Evolutionary conservation across 2,797 vertebrate species (phyloP).

Genomic region (Sebastes paucispinis): DNA sequence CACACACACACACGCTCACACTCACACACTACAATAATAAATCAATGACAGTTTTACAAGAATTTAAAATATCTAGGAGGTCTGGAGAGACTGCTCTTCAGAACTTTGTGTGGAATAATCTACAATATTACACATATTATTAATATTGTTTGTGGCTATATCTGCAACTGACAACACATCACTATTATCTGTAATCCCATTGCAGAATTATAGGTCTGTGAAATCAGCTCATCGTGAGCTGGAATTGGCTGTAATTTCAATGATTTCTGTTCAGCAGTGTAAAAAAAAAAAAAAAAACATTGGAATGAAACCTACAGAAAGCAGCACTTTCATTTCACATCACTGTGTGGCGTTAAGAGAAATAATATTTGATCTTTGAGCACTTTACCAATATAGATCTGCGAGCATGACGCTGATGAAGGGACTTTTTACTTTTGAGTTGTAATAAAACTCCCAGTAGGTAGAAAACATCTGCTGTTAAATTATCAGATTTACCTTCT

Average conservation of each 20-base stretch:
- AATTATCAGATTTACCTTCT: neutral
- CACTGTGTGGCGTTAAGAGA: slow-evolving; percentile 10
- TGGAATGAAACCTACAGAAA: slow-evolving; percentile 56
- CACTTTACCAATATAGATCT: neutral
- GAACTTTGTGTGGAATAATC: neutral
- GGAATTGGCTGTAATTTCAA: slow-evolving; percentile 25
- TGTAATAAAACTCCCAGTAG: neutral
- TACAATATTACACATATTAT: neutral
- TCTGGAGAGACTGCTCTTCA: neutral
- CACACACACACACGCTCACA: slow-evolving; percentile 12
- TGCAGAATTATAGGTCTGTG: slow-evolving; percentile 11
- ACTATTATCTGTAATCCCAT: neutral
- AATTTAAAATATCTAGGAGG: slow-evolving; percentile 1
- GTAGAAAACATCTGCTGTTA: neutral
- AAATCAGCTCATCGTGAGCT: slow-evolving; percentile 38
- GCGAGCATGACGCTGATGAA: neutral
- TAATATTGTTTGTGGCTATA: neutral
- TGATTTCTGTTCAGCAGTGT: slow-evolving; percentile 34
- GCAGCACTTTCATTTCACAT: slow-evolving; percentile 46
- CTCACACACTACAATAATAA: neutral
- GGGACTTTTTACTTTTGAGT: neutral
- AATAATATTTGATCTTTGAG: slow-evolving; percentile 14
- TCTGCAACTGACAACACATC: slow-evolving; percentile 10
- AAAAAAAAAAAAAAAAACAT: slow-evolving; percentile 37
- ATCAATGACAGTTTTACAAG: slow-evolving; percentile 4